phyloP scores from a whole-genome alignment of 1,140 invertebrate genomes.

The Drosophila parvula region DNA sequence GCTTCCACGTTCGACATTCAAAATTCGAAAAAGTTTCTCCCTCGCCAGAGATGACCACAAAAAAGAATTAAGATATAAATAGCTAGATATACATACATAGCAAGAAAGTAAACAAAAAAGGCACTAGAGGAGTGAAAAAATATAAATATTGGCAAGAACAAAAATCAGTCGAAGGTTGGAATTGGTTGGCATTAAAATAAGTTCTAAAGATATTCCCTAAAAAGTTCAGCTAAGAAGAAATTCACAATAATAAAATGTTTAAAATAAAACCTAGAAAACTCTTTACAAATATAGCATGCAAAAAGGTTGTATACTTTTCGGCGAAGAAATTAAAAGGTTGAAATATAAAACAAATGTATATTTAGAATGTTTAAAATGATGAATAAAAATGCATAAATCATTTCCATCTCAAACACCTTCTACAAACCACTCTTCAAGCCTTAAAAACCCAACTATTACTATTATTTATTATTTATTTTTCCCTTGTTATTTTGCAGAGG shows the following conservation, averaged over 20 bases:
- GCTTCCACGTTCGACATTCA: slow-evolving; percentile 56
- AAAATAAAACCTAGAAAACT: not conserved
- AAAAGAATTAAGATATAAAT: slow-evolving; percentile 20
- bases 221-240: not conserved
- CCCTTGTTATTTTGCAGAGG: slow-evolving; percentile 89
- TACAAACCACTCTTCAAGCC: not conserved
- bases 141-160: slow-evolving; percentile 2
- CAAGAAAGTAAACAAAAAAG: not conserved
- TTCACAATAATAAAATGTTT: not conserved
- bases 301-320: not conserved
- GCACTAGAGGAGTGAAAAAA: not conserved
- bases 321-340: too few species aligned
- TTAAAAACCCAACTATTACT: slow-evolving; percentile 37
- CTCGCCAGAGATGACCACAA: slow-evolving; percentile 27
- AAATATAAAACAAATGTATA: too few species aligned
- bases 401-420: not conserved
- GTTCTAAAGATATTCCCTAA: not conserved
- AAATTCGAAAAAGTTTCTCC: slow-evolving; percentile 58
- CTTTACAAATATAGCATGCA: not conserved
- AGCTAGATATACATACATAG: slow-evolving; percentile 12
- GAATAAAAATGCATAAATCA: not conserved
- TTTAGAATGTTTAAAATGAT: not conserved
- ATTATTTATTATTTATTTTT: too few species aligned
- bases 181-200: not conserved
- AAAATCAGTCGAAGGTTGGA: not conserved